Conservation (phyloP, 2,888 invertebrate species). For the Bellardia bayeri region DNA sequence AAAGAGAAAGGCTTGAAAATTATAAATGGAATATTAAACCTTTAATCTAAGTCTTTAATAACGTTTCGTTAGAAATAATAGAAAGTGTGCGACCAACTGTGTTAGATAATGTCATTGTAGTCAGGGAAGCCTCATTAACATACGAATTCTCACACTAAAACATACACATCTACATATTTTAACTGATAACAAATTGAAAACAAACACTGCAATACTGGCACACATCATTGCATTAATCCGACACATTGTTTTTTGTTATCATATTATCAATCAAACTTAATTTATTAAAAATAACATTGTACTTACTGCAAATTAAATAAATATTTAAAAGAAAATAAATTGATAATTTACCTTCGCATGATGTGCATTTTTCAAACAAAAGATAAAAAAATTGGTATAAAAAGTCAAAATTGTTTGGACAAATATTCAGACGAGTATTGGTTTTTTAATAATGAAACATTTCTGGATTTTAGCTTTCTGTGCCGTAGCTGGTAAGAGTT, state of each 20-base stretch:
- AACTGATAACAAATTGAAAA: not conserved
- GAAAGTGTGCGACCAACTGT: no score
- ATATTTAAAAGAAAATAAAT: not conserved
- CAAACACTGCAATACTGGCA: no score
- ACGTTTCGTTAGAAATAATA: no score
- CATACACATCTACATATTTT: not conserved
- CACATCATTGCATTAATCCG: no score
- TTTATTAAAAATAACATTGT: not conserved
- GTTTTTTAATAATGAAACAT: not conserved
- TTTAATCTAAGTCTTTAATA: no score
- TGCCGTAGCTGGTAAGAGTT: slow-evolving; percentile 36
- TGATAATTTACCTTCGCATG: not conserved
- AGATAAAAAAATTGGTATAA: slow-evolving; percentile 1
- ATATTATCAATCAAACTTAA: not conserved
- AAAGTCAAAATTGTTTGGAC: not conserved
- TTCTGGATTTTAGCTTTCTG: slow-evolving; percentile 15
- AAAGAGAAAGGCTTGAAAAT: no score
- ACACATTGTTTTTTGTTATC: not conserved
- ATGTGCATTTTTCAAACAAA: not conserved
- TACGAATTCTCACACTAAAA: no score
- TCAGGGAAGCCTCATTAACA: no score
- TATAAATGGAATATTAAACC: no score
- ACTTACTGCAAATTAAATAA: not conserved
- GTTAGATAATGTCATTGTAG: no score
- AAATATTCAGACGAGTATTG: not conserved